Base-by-base conservation (phyloP, 2,797 vertebrate species). In the Babyrousa celebensis region DNA sequence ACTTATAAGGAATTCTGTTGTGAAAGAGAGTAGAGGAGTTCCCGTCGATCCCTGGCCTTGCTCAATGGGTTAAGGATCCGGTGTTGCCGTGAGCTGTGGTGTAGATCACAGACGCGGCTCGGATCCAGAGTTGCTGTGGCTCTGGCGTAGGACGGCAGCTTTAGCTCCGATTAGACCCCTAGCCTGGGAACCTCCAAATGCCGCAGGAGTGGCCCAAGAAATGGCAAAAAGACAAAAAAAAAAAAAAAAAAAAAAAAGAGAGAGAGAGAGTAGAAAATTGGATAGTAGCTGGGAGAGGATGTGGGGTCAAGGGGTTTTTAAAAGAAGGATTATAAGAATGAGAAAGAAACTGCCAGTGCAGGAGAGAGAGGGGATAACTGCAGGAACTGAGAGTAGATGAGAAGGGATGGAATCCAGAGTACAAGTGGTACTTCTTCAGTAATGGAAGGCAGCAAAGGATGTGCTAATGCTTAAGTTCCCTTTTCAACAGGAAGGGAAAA, bases 401-500 rank as follows among this genome's bases (percentile, higher is more conserved):
- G 29, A 68, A 10, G 40, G 9, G 48, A 85, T 9, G 8, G 75
- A 77, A 80, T 40, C 23, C 52, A 56, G 58, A 62, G 74, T 12
- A 27, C 65, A 65, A 20, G 27, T n/a, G 36, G 18, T 23, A n/a
- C 54, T 71, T 63, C 27, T 68, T 65, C 27, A 23, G 79, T 7
- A 56, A 18, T 1, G 72, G 36, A 87, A 65, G 15, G 63, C 43
- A 36, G 54, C 70, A 89, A 48, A 94, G 67, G n/a, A 72, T 29
- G 12, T 0, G 78, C 48, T 36, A 62, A 36, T 20, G 52, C 52
- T 20, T 65, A 87, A 52, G 43, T 62, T 93, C 23, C 58, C 67
- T 36, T 93, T 86, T 63, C 43, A 80, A 71, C 12, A 85, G 85
- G 60, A 93, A 90, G 54, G n/a, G 18, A 82, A 78, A 89, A 54